Evolutionary conservation across 1,140 invertebrate species (phyloP).

Genomic region (Camponotus vicinus): DNA sequence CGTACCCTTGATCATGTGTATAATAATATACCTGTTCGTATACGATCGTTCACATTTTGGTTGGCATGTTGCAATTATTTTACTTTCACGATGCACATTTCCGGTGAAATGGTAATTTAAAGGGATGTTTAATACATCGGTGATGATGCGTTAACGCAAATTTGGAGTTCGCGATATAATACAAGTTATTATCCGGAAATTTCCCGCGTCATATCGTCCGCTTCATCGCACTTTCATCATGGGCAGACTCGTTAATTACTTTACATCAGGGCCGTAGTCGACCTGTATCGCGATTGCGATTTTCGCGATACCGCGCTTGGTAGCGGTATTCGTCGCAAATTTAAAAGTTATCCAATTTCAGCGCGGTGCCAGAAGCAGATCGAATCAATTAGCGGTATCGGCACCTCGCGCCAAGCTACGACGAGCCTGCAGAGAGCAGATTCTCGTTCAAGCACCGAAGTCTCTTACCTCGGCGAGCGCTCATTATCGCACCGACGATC

Average conservation of each 20-base stretch:
- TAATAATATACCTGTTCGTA: too few species aligned
- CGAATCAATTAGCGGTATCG: conserved; percentile 14
- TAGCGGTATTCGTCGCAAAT: neutral
- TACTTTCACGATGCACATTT: too few species aligned
- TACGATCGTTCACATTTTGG: too few species aligned
- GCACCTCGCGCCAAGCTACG: conserved; percentile 41
- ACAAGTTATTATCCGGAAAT: neutral
- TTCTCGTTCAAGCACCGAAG: neutral
- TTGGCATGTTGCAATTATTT: too few species aligned
- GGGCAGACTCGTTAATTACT: neutral
- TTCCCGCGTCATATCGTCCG: neutral
- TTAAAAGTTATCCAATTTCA: conserved; percentile 42
- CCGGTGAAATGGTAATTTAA: too few species aligned
- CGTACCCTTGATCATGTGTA: too few species aligned
- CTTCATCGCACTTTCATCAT: neutral
- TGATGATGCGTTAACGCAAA: neutral
- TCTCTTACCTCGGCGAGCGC: neutral
- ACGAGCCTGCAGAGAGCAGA: conserved; percentile 44
- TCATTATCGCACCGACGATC: conserved; percentile 58
- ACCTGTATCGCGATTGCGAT: neutral
- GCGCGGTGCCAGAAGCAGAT: conserved; percentile 42
- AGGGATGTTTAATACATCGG: too few species aligned
- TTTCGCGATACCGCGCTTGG: neutral
- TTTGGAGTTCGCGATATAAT: neutral
- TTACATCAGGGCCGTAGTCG: neutral